phyloP scores from a whole-genome alignment of 2,797 vertebrate genomes.

The Takifugu rubripes region DNA sequence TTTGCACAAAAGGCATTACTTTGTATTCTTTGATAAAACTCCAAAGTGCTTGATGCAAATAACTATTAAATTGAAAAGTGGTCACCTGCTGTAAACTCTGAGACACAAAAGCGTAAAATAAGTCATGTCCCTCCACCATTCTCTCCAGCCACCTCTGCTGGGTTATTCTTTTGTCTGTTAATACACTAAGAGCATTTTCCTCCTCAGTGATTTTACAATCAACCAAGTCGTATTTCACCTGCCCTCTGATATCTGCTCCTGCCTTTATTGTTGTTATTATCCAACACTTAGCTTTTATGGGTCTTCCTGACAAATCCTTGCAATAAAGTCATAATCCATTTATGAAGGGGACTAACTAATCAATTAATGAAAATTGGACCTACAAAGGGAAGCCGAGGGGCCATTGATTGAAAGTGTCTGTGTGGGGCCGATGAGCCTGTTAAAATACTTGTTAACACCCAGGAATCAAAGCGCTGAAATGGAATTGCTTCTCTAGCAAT shows the following conservation, averaged over 20 bases:
- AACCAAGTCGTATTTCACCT: conserved; percentile 72
- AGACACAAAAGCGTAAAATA: conserved; percentile 29
- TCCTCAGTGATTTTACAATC: conserved; percentile 79
- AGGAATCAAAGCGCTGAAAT: conserved; percentile 89
- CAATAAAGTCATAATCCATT: conserved; percentile 90
- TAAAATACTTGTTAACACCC: conserved; percentile 83
- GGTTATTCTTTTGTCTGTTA: conserved; percentile 72
- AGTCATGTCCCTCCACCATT: conserved; percentile 50
- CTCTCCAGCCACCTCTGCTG: conserved; percentile 41
- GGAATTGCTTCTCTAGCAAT: conserved; percentile 95
- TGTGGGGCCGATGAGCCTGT: conserved; percentile 82
- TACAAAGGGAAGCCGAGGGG: conserved; percentile 82
- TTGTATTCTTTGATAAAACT: conserved; percentile 3
- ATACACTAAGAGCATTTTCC: conserved; percentile 76
- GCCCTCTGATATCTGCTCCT: conserved; percentile 73
- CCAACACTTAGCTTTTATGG: conserved; percentile 79
- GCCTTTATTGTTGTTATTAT: conserved; percentile 83
- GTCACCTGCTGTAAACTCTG: conserved; percentile 1
- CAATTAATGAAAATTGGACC: conserved; percentile 96
- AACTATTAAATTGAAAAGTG: conserved; percentile 5
- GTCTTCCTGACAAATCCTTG: conserved; percentile 75
- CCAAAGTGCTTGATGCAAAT: neutral
- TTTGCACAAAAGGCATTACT: neutral
- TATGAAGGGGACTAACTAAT: conserved; percentile 89
- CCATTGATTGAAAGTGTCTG: conserved; percentile 87